phyloP scores from a whole-genome alignment of 2,888 invertebrate species.

The Drosophila macrospina region DNA sequence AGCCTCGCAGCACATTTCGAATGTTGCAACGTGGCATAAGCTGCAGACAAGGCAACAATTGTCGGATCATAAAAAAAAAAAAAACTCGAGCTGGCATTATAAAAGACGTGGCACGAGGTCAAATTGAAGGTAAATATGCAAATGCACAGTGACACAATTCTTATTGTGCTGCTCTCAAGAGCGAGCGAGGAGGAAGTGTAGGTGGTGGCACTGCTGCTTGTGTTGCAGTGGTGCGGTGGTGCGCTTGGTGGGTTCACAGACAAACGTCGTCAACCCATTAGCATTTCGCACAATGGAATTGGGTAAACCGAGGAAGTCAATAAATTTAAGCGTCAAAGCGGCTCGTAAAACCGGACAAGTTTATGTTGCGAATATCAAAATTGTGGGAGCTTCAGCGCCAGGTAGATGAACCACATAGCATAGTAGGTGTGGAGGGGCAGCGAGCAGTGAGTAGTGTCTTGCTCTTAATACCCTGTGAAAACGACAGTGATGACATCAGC shows the following conservation, averaged over 20 bases:
- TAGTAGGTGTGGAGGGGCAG: too few relatives aligned
- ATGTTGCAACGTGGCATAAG: conserved; percentile 18
- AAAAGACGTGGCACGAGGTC: conserved; percentile 30
- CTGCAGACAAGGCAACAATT: conserved; percentile 39
- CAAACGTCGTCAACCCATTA: conserved; percentile 23
- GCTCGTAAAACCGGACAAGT: conserved; percentile 63
- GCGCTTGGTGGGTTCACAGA: conserved; percentile 10
- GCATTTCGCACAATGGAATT: conserved; percentile 63
- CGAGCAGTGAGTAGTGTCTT: too few relatives aligned
- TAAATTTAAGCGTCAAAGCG: conserved; percentile 69
- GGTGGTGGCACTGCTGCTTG: not conserved
- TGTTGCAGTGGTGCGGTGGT: not conserved
- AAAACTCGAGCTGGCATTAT: conserved; percentile 48
- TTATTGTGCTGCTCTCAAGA: too few relatives aligned
- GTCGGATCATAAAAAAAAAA: conserved; percentile 34
- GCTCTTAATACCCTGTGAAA: conserved; percentile 24
- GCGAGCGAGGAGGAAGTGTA: not conserved
- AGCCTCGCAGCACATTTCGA: conserved; percentile 5
- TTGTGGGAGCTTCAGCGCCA: conserved; percentile 14
- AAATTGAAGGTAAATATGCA: conserved; percentile 21
- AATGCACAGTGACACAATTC: conserved; percentile 33
- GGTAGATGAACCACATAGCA: conserved; percentile 1
- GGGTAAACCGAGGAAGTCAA: conserved; percentile 60
- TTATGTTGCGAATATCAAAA: conserved; percentile 44
- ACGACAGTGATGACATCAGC: conserved; percentile 40